These are phyloP conservation scores for Homalodisca vitripennis DNA, from an alignment of 1,140 invertebrate species.

Conservation along the genomic window DNA sequence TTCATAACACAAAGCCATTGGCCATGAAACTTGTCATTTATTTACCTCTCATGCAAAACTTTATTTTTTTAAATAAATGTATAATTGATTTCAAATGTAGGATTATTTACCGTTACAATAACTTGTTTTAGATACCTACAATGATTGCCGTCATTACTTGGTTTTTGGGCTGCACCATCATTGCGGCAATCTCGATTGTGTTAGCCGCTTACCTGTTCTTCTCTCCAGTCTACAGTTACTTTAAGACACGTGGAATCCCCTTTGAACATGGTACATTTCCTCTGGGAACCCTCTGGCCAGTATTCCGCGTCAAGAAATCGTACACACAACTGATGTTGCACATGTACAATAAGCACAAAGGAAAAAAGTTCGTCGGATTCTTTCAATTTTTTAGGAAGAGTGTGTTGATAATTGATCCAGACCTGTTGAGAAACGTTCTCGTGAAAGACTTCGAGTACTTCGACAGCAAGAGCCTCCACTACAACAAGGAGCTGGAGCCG, in stretches of 20 bases:
- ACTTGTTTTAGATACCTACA: too few species aligned
- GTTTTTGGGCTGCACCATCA: too few species aligned
- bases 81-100: too few species aligned
- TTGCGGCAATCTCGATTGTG: too few species aligned
- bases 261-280: slow-evolving; percentile 27
- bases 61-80: too few species aligned
- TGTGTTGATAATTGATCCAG: slow-evolving; percentile 41
- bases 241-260: slow-evolving; percentile 31
- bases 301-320: not conserved
- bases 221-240: slow-evolving; percentile 13
- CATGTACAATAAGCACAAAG: not conserved
- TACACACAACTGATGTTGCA: not conserved
- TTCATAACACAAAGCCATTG: too few species aligned
- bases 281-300: slow-evolving; percentile 35
- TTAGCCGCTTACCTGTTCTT: not conserved
- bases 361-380: slow-evolving; percentile 6
- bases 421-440: slow-evolving; percentile 52
- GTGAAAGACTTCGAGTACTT: slow-evolving; percentile 57
- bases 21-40: too few species aligned
- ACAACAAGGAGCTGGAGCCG: slow-evolving; percentile 51
- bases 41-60: too few species aligned
- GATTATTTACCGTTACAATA: too few species aligned
- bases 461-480: slow-evolving; percentile 50
- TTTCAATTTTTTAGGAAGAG: slow-evolving; percentile 7
- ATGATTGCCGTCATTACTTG: too few species aligned